phyloP scores from a whole-genome alignment of 2,113 vertebrate species.

The Hymenochirus boettgeri region DNA sequence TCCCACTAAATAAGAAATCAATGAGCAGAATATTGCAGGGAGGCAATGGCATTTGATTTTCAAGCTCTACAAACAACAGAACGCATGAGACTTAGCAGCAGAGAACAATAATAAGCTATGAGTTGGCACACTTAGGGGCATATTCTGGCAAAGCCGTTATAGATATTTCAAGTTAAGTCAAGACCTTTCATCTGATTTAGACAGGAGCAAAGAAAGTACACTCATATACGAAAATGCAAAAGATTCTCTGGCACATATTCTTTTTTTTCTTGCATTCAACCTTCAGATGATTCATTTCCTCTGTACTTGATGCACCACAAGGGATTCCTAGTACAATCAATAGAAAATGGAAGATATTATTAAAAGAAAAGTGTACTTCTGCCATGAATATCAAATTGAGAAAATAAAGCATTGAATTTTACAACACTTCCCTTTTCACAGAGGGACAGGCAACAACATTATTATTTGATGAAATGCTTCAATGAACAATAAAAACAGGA shows the following conservation, averaged over 20 bases:
- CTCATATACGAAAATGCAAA: conserved; percentile 31
- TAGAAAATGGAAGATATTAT: conserved; percentile 34
- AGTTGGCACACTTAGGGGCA: conserved; percentile 30
- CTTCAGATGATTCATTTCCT: conserved; percentile 28
- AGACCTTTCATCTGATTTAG: conserved; percentile 40
- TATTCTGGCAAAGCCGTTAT: conserved; percentile 28
- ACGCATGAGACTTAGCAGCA: conserved; percentile 9
- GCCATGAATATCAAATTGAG: conserved; percentile 19
- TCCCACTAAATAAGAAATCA: conserved; percentile 28
- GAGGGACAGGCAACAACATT: neutral
- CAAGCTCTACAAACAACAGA: conserved; percentile 28
- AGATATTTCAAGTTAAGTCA: conserved; percentile 38
- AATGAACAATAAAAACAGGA: too few relatives aligned
- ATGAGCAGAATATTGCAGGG: conserved; percentile 18
- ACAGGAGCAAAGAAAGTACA: conserved; percentile 32
- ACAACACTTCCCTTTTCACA: conserved; percentile 1
- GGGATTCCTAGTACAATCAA: conserved; percentile 34
- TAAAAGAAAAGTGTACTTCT: conserved; percentile 30
- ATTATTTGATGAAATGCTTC: too few relatives aligned
- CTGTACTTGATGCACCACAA: conserved; percentile 26
- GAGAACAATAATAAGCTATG: conserved; percentile 34
- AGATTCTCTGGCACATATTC: conserved; percentile 30
- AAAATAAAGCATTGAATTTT: conserved; percentile 22
- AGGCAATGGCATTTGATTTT: conserved; percentile 30
- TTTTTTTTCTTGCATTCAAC: conserved; percentile 9